Conservation (phyloP, 2,113 vertebrate genomes). For the Rattus rattus region DNA sequence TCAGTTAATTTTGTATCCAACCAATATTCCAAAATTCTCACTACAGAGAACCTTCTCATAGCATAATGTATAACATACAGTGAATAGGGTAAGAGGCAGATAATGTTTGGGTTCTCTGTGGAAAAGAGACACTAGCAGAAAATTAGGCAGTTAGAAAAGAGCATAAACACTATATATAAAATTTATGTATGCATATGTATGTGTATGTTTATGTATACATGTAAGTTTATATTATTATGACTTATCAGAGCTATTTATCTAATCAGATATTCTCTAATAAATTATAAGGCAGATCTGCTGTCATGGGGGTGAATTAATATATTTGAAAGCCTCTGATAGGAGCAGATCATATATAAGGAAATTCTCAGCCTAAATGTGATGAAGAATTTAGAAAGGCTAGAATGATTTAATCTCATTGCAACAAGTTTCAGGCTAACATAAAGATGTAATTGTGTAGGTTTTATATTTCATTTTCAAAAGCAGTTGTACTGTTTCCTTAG, state of each 20-base stretch:
- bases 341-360: not conserved
- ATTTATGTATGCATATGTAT: not conserved
- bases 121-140: not conserved
- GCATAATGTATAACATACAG: not conserved
- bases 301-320: not conserved
- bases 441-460: constrained; percentile 26
- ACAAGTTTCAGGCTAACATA: constrained; percentile 9
- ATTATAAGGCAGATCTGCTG: not conserved
- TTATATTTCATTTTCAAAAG: constrained; percentile 66
- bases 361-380: constrained; percentile 3
- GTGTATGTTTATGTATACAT: not conserved
- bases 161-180: not conserved
- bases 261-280: not conserved
- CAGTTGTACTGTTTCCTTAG: constrained; percentile 55
- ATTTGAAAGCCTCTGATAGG: not conserved
- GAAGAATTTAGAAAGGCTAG: constrained; percentile 26
- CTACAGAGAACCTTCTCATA: not conserved
- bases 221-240: not conserved
- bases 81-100: not conserved
- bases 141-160: constrained; percentile 9
- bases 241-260: not conserved
- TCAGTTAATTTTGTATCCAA: too few relatives aligned
- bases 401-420: constrained; percentile 31
- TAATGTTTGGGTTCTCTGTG: not conserved
- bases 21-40: too few relatives aligned